These are phyloP conservation scores for Rhagonycha lutea DNA, from an alignment of 2,888 invertebrate species.

Conservation along the genomic window DNA sequence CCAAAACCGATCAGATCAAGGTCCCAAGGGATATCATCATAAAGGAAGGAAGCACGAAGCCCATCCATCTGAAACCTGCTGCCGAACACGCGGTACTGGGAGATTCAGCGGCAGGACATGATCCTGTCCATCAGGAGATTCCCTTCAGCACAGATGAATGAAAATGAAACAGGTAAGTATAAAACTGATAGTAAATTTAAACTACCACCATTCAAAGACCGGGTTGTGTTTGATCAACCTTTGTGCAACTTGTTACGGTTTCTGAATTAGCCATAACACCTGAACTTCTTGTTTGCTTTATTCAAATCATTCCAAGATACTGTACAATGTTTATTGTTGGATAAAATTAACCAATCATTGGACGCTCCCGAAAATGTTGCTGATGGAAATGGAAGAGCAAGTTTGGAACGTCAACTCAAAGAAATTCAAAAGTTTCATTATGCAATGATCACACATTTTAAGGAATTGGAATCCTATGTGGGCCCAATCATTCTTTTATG, in stretches of 20 bases:
- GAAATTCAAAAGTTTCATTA: conserved; percentile 23
- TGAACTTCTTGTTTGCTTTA: not conserved
- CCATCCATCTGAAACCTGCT: too few species aligned
- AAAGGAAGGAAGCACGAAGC: too few species aligned
- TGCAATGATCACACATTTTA: conserved; percentile 18
- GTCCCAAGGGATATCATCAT: too few species aligned
- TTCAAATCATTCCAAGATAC: conserved; percentile 1
- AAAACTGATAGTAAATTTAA: too few species aligned
- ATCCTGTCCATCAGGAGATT: too few species aligned
- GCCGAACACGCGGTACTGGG: too few species aligned
- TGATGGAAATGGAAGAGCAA: not conserved
- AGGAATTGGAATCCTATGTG: conserved; percentile 19
- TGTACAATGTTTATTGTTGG: not conserved
- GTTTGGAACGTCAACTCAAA: conserved; percentile 12
- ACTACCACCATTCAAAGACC: conserved; percentile 7
- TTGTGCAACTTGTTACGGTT: conserved; percentile 9
- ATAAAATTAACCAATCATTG: not conserved
- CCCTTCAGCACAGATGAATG: too few species aligned
- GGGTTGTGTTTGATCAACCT: not conserved
- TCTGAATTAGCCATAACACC: conserved; percentile 4
- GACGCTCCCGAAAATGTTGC: not conserved
- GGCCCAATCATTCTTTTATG: conserved; percentile 30
- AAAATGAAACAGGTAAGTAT: too few species aligned
- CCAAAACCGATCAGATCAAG: too few species aligned
- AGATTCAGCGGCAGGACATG: too few species aligned